Evolutionary conservation across 2,888 invertebrate species (phyloP), one percentile per base, ranked within the genome.

Genomic region (Agrenia bidenticulata): DNA sequence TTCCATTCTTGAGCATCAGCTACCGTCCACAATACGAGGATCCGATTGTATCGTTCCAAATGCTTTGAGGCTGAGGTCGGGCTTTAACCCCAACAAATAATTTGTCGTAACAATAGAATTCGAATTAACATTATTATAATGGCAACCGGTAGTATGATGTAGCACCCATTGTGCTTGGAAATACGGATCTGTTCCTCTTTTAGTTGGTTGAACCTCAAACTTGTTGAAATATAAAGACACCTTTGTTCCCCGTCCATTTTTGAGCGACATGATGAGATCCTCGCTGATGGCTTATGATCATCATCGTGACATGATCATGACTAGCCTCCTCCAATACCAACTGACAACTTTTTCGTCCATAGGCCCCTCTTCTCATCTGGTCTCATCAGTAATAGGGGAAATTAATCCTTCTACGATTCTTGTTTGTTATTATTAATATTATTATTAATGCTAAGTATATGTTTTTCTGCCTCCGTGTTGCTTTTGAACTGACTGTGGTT

Each of bases 111-210:
- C 45, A 45, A 45, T 45, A 15, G 5, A 45, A 45, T 15, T 45
- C n/a, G 19, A 15, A 45, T 45, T 19, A 9, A 45, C 5, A 45
- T 45, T 45, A 7, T 4, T 11, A 32, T 32, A 32, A 32, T 11
- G 11, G 32, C 11, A 32, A 32, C 5, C 11, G 32, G 32, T 7
- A 32, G 32, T 21, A 55, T 7, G 32, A 24, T 11, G 32, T 24
- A 55, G 55, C 55, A 55, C 55, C 55, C 55, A 55, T 55, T 55
- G 55, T 55, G n/a, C 24, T 27, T n/a, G 5, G 5, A 45, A 19
- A 45, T 19, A n/a, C n/a, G 15, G n/a, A 15, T 45, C 45, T 15
- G n/a, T 19, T 45, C 39, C 15, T 19, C n/a, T 45, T 45, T 15
- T 11, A 45, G 45, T 45, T 45, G 45, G 45, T 45, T 45, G 45